Conservation (phyloP, 2,888 invertebrate species). For the Cynaeus angustus region DNA sequence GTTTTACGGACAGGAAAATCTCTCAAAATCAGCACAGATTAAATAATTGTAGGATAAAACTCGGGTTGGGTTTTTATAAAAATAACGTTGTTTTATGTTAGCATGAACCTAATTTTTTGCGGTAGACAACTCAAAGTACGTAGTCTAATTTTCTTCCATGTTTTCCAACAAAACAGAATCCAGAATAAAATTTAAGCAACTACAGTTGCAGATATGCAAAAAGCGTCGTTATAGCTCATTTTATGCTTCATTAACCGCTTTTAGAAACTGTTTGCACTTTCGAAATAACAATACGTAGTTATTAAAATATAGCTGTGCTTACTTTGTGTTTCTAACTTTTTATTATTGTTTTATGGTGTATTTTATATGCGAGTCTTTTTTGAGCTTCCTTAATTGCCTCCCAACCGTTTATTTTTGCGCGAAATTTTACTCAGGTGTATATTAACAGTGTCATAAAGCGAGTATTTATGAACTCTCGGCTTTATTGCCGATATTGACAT, state of each 20-base stretch:
- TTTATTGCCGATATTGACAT: slow-evolving; percentile 21
- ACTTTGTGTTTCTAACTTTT: slow-evolving; percentile 1
- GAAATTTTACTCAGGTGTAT: slow-evolving; percentile 19
- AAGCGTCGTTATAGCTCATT: not conserved
- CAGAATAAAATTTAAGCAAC: not conserved
- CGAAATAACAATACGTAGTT: slow-evolving; percentile 3
- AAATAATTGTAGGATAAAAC: too few species aligned
- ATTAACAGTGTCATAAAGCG: slow-evolving; percentile 27
- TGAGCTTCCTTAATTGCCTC: slow-evolving; percentile 13
- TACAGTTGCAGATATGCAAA: not conserved
- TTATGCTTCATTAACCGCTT: not conserved
- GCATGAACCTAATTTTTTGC: too few species aligned
- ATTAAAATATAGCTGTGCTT: not conserved
- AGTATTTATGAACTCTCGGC: slow-evolving; percentile 20
- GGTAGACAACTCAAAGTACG: too few species aligned
- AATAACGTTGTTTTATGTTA: too few species aligned
- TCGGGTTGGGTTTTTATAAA: too few species aligned
- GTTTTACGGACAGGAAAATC: too few species aligned
- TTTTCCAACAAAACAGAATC: not conserved
- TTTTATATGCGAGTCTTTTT: slow-evolving; percentile 9
- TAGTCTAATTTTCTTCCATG: too few species aligned
- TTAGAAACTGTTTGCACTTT: not conserved
- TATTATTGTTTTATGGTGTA: slow-evolving; percentile 7
- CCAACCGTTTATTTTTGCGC: slow-evolving; percentile 5
- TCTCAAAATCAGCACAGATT: too few species aligned